Base-by-base conservation (phyloP, 2,888 invertebrate genomes). In the Diachrysia chrysitis region DNA sequence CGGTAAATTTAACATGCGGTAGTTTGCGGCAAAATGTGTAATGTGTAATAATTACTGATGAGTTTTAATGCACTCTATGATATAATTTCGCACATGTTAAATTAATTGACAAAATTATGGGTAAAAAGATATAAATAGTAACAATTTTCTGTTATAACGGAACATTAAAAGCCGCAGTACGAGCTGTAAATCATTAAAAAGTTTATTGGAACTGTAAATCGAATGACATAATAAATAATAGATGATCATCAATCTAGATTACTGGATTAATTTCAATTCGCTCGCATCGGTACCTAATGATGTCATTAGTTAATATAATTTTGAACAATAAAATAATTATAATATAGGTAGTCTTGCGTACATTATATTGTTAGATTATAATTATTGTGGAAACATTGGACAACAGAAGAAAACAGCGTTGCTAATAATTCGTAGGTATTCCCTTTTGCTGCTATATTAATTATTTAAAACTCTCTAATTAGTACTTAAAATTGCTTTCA, bases 1-100 rank as follows among this genome's bases (percentile, higher is more conserved):
- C n/a, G 54, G 58, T 61, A 16, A 5, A 63, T 69, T 79, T 71
- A 63, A 69, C 63, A 75, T 60, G 23, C 42, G 19, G 51, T 17
- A 23, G 19, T 51, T 35, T 55, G 63, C 58, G 37, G 59, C 35
- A 46, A 21, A 51, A 16, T 54, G 63, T 63, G 54, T 10, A 66
- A 66, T 62, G 67, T 51, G 23, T 62, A 68, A 68, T 68, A 37
- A 46, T n/a, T n/a, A n/a, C n/a, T 64, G 59, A 46, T 78, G 0
- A 10, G 29, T 21, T 53, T 19, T 58, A 59, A 58, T 61, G 51
- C 55, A 73, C 3, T 51, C 54, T 63, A n/a, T 37, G 51, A 77
- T 58, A 76, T 42, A 23, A 3, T 12, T 5, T 48, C 10, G 4
- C 6, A 3, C 25, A 48, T 19, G 10, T 48, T 48, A 10, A 19